Evolutionary conservation across 2,113 vertebrate genomes (phyloP).

Genomic region (Corvus moneduloides): DNA sequence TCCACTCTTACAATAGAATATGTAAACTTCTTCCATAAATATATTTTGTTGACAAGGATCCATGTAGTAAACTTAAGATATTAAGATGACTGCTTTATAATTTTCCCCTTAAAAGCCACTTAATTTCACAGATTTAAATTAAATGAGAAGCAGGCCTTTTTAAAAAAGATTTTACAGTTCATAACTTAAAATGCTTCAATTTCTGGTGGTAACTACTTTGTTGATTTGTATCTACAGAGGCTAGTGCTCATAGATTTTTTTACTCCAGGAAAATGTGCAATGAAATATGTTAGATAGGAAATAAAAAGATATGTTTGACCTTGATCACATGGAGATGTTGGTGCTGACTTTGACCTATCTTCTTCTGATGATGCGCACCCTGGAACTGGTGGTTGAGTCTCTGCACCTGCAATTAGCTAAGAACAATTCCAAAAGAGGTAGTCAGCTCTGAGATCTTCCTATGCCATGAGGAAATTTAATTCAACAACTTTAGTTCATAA

Average conservation of each 20-base stretch:
- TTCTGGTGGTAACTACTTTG: neutral
- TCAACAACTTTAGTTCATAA: neutral
- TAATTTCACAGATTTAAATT: neutral
- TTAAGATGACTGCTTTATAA: neutral
- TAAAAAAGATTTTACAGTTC: neutral
- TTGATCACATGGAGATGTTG: constrained; percentile 93
- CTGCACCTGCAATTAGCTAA: constrained; percentile 90
- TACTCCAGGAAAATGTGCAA: neutral
- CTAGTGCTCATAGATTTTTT: neutral
- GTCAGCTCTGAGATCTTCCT: neutral
- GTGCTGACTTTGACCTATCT: constrained; percentile 89
- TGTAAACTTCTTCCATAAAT: neutral
- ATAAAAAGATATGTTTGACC: constrained; percentile 70
- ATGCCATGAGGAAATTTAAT: neutral
- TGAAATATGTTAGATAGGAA: neutral
- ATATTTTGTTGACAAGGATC: neutral
- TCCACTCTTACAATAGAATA: neutral
- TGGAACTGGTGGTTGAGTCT: constrained; percentile 84
- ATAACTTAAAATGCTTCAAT: neutral
- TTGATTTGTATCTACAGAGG: neutral
- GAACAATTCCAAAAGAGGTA: constrained; percentile 8
- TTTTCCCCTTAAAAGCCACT: neutral
- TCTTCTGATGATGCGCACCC: constrained; percentile 86
- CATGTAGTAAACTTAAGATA: neutral
- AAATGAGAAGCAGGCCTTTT: neutral